Evolutionary conservation across 2,888 invertebrate species (phyloP).

Genomic region (Megaustenia siamemsis): DNA sequence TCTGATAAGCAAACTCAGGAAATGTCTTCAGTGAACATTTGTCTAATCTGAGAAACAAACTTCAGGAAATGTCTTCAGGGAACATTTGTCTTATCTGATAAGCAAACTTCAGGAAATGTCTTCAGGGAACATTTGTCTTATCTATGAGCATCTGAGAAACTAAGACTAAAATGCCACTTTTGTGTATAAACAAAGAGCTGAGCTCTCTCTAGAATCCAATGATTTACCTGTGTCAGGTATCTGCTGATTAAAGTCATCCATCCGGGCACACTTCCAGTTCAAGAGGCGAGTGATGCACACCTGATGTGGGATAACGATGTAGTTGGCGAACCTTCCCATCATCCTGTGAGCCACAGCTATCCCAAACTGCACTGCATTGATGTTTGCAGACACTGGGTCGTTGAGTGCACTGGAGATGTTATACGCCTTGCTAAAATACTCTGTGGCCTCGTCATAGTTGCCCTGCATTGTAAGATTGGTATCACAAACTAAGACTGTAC

Average conservation of each 20-base stretch:
- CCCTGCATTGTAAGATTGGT: slow-evolving; percentile 67
- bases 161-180: too few species aligned
- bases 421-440: slow-evolving; percentile 79
- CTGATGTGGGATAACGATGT: slow-evolving; percentile 65
- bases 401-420: slow-evolving; percentile 77
- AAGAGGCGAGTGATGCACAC: slow-evolving; percentile 69
- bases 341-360: slow-evolving; percentile 78
- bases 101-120: too few species aligned
- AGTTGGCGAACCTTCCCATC: slow-evolving; percentile 67
- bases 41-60: too few species aligned
- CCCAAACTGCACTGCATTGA: slow-evolving; percentile 77
- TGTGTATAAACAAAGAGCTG: too few species aligned
- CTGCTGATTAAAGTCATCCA: slow-evolving; percentile 46
- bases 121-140: too few species aligned
- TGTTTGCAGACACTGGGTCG: slow-evolving; percentile 73
- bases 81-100: too few species aligned
- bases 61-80: too few species aligned
- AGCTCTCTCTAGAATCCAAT: too few species aligned
- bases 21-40: too few species aligned
- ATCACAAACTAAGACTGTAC: too few species aligned
- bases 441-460: slow-evolving; percentile 77
- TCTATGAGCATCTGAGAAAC: too few species aligned
- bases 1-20: too few species aligned
- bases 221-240: slow-evolving; percentile 53
- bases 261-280: slow-evolving; percentile 75